Conservation (phyloP, 1,140 invertebrate species). For the Drosophila arizonae region DNA sequence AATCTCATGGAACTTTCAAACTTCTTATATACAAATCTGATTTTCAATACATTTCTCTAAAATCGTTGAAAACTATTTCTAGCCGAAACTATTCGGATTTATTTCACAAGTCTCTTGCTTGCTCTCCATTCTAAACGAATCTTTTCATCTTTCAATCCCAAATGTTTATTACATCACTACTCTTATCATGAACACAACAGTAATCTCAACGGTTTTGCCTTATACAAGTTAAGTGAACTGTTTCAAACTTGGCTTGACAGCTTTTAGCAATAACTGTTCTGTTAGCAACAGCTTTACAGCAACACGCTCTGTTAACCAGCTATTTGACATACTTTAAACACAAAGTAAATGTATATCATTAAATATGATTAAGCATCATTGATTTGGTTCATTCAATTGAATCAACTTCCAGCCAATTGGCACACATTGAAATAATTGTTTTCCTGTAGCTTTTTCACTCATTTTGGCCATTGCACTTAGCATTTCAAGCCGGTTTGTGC, state of each 20-base stretch:
- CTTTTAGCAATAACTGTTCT: neutral
- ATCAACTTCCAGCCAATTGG: conserved; percentile 11
- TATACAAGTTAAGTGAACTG: too few species aligned
- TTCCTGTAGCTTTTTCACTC: conserved; percentile 14
- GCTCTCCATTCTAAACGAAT: too few species aligned
- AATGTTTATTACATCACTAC: too few species aligned
- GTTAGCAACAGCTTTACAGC: neutral
- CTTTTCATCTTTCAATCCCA: too few species aligned
- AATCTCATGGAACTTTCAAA: too few species aligned
- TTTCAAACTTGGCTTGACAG: neutral
- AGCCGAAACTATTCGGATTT: too few species aligned
- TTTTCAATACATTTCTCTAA: too few species aligned
- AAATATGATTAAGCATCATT: conserved; percentile 8
- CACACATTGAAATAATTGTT: conserved; percentile 3
- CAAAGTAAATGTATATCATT: neutral
- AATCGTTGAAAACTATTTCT: too few species aligned
- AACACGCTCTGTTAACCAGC: neutral
- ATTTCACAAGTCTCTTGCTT: too few species aligned
- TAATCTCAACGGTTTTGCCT: too few species aligned
- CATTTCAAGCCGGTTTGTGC: conserved; percentile 11
- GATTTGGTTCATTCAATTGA: conserved; percentile 25
- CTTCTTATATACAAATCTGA: too few species aligned
- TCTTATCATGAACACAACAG: too few species aligned
- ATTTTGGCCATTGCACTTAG: conserved; percentile 11
- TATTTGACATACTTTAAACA: neutral